A percentile compares a stretch with the other conserved stretches of the same genome.
Evolutionary conservation across 1,140 invertebrate genomes (phyloP).

Genomic region (Conus ventricosus): DNA sequence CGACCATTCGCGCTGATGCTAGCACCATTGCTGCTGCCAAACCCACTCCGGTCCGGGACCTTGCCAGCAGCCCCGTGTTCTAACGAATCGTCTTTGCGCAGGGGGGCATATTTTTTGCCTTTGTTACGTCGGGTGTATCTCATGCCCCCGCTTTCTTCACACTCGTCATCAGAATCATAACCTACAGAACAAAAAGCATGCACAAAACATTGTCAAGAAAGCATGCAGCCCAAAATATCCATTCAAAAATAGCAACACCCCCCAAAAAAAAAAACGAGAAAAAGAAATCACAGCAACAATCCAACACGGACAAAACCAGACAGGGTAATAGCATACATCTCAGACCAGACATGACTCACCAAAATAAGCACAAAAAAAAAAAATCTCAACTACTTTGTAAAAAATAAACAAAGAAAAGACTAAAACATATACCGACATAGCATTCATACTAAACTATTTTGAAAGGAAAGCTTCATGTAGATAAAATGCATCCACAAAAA

Average conservation of each 20-base stretch:
- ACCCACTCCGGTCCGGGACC: conserved; percentile 30
- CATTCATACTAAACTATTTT: conserved; percentile 2
- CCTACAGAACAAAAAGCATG: conserved; percentile 72
- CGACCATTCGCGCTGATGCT: conserved; percentile 32
- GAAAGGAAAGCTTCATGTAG: not conserved
- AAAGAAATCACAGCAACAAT: not conserved
- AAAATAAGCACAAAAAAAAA: not conserved
- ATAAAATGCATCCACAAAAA: not conserved
- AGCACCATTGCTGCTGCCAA: conserved; percentile 31
- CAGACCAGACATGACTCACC: not conserved
- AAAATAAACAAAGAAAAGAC: not conserved
- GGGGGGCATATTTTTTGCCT: conserved; percentile 70
- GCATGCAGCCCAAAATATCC: conserved; percentile 41
- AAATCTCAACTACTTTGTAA: not conserved
- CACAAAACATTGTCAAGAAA: conserved; percentile 47
- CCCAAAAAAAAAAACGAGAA: conserved; percentile 31
- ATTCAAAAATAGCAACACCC: not conserved
- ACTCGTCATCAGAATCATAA: conserved; percentile 72
- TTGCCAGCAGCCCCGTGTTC: conserved; percentile 49
- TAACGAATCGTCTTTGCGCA: conserved; percentile 68
- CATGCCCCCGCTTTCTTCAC: conserved; percentile 64
- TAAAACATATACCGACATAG: not conserved
- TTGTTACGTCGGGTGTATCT: conserved; percentile 65
- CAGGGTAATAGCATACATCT: not conserved
- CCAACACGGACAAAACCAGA: not conserved